Evolutionary conservation across 2,888 invertebrate genomes (phyloP).

Genomic region (Phaedon cochleariae): DNA sequence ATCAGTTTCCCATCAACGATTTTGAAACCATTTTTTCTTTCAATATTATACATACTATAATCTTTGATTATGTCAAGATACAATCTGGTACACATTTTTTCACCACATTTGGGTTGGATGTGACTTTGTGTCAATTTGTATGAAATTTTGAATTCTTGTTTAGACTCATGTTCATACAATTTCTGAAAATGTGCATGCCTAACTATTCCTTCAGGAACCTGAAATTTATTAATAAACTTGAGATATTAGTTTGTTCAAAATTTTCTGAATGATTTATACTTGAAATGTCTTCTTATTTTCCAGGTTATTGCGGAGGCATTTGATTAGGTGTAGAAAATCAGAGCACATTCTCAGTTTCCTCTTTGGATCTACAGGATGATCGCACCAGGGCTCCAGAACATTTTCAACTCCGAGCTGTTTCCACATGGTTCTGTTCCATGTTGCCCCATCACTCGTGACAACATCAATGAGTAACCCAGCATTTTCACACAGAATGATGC

Average conservation of each 20-base stretch:
- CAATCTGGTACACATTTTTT: conserved; percentile 9
- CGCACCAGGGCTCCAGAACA: no score
- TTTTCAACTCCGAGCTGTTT: conserved; percentile 20
- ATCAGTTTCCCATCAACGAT: no score
- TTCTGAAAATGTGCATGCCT: neutral
- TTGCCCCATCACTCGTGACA: conserved; percentile 29
- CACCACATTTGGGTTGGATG: conserved; percentile 5
- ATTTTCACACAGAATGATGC: neutral
- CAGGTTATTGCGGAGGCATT: no score
- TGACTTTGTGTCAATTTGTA: conserved; percentile 4
- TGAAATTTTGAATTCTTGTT: conserved; percentile 4
- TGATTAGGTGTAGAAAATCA: no score
- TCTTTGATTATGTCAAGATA: no score
- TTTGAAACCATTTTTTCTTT: no score
- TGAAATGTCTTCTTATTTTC: neutral
- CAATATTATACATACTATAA: no score
- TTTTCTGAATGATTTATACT: neutral
- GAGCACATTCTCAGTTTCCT: neutral
- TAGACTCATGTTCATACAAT: neutral
- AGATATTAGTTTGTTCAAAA: neutral
- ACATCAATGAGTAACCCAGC: conserved; percentile 19
- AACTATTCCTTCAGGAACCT: conserved; percentile 4
- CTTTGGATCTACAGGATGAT: no score
- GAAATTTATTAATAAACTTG: neutral
- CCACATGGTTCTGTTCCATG: conserved; percentile 36